Evolutionary conservation across 2,888 invertebrate genomes (phyloP).

Genomic region (Entomobrya proxima): DNA sequence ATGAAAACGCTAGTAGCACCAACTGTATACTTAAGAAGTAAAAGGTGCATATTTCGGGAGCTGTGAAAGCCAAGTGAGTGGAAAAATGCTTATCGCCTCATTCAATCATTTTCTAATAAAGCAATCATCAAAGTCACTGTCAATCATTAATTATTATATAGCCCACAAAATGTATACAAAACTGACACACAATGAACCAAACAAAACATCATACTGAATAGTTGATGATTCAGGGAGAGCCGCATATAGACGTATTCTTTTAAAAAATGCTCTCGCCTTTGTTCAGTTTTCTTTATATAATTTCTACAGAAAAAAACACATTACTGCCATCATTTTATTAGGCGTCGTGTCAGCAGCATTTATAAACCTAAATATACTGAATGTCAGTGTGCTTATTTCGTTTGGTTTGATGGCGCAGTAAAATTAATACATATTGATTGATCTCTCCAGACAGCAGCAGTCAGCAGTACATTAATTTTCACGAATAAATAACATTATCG

Average conservation of each 20-base stretch:
- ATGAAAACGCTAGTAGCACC: not conserved
- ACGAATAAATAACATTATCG: slow-evolving; percentile 4
- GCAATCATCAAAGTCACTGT: slow-evolving; percentile 50
- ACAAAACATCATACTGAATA: too few relatives aligned
- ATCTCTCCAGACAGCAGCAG: not conserved
- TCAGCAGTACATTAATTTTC: not conserved
- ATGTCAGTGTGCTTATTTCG: too few relatives aligned
- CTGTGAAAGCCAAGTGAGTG: not conserved
- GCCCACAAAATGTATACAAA: not conserved
- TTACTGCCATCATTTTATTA: too few relatives aligned
- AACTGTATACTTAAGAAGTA: not conserved
- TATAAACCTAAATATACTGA: too few relatives aligned
- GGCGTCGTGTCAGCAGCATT: too few relatives aligned
- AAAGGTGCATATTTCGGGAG: not conserved
- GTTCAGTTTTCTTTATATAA: too few relatives aligned
- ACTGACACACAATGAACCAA: too few relatives aligned
- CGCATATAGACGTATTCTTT: not conserved
- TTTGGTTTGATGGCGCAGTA: not conserved
- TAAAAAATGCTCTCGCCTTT: too few relatives aligned
- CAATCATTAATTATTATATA: slow-evolving; percentile 59
- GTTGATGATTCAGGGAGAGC: too few relatives aligned
- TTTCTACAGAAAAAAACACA: too few relatives aligned
- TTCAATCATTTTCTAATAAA: slow-evolving; percentile 53
- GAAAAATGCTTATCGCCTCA: slow-evolving; percentile 44
- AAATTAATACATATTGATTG: slow-evolving; percentile 13